Percentiles rank a stretch among this genome's conserved stretches.
Evolutionary conservation across 2,888 invertebrate species (phyloP).

Genomic region (Gymnocheta viridis): DNA sequence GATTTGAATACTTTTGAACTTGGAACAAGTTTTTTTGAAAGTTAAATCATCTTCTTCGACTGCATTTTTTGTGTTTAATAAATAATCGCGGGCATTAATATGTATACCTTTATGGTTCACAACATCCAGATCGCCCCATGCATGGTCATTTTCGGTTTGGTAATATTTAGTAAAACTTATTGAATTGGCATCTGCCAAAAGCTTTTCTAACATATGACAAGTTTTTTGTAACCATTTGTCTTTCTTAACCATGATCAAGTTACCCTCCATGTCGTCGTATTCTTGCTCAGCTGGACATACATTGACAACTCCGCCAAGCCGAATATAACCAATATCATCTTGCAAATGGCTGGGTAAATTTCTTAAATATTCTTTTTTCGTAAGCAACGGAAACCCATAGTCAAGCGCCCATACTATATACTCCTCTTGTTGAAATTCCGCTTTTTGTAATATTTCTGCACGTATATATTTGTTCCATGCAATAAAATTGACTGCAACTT

Average conservation of each 20-base stretch:
- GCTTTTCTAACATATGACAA: constrained; percentile 72
- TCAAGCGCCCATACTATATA: constrained; percentile 74
- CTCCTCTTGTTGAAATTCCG: constrained; percentile 69
- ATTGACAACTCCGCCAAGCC: constrained; percentile 70
- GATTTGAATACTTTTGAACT: constrained; percentile 66
- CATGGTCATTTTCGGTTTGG: constrained; percentile 49
- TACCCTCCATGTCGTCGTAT: constrained; percentile 72
- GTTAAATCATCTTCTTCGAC: constrained; percentile 47
- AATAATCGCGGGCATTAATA: constrained; percentile 70
- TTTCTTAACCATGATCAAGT: constrained; percentile 66
- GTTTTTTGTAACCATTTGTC: constrained; percentile 72
- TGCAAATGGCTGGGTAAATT: constrained; percentile 60
- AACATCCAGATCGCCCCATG: constrained; percentile 73
- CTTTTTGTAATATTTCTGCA: constrained; percentile 71
- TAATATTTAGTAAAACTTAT: constrained; percentile 72
- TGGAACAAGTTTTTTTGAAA: constrained; percentile 63
- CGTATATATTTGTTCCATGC: constrained; percentile 74
- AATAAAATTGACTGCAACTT: constrained; percentile 72
- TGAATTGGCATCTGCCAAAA: constrained; percentile 72
- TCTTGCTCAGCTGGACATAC: constrained; percentile 73
- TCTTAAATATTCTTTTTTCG: constrained; percentile 69
- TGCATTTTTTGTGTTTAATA: constrained; percentile 59
- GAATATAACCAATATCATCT: constrained; percentile 64
- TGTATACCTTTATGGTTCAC: constrained; percentile 71
- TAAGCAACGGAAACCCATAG: constrained; percentile 74